Conservation (phyloP, 2,797 vertebrate species). For the Lerista edwardsae region DNA sequence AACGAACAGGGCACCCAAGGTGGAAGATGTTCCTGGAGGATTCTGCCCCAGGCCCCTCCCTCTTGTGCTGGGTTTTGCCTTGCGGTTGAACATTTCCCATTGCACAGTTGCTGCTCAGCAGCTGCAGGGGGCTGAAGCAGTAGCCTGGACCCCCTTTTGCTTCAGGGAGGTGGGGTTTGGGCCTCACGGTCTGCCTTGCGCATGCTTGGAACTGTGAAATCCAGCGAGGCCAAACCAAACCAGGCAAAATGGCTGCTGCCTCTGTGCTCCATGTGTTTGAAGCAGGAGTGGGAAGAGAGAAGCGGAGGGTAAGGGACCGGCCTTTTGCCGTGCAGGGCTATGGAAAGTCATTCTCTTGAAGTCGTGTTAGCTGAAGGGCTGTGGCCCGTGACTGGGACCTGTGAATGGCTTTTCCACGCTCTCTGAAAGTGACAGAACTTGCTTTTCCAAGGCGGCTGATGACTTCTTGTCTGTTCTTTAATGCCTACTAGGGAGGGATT, state of each 20-base stretch:
- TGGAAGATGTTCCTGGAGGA: background rate
- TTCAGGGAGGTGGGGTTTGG: background rate
- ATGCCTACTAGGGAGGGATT: background rate
- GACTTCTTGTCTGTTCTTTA: background rate
- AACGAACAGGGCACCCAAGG: too few species aligned
- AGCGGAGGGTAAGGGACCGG: background rate
- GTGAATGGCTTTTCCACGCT: too few species aligned
- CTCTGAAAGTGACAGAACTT: background rate
- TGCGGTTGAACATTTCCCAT: background rate
- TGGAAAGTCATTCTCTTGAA: too few species aligned
- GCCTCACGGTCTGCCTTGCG: too few species aligned
- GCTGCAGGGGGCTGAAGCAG: fast-evolving
- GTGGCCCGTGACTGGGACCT: too few species aligned
- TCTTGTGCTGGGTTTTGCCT: background rate
- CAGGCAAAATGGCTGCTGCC: background rate
- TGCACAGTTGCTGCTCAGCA: too few species aligned
- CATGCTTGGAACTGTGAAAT: background rate
- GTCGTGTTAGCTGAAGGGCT: too few species aligned
- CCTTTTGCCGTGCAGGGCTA: too few species aligned
- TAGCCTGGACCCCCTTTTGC: background rate
- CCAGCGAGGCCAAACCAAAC: background rate
- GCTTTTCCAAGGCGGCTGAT: background rate
- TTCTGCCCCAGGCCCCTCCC: background rate
- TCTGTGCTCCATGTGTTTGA: fast-evolving
- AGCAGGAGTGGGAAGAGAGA: fast-evolving